Evolutionary conservation across 2,888 invertebrate species (phyloP), one percentile per base, ranked within the genome.

Genomic region (Furcula furcula): DNA sequence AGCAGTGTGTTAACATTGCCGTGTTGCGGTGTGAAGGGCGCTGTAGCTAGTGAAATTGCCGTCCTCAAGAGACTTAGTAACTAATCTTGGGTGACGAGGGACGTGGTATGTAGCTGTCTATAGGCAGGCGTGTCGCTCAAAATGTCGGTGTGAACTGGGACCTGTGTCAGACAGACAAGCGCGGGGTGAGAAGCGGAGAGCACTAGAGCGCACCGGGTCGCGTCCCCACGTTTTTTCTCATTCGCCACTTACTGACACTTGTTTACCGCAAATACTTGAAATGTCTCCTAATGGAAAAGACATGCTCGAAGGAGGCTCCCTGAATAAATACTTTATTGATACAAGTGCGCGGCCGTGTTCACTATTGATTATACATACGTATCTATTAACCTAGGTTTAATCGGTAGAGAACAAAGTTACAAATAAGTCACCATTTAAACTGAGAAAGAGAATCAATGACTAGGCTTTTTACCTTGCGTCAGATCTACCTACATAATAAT

Each of bases 261-360:
- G 77, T 75, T 61, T 69, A 76, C 86, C 82, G 78, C 87, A 86
- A 86, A 85, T 79, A 85, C 83, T 85, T 67, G 68, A 81, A 65
- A 67, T 71, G 82, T 78, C 74, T 74, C 76, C 82, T 87, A 88
- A 88, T 88, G 87, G 87, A 88, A 88, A 86, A 88, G 77, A 87
- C 86, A 83, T 88, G 87, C 87, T 87, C 78, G 62, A 64, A 59
- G 63, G 71, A 69, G 70, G 68, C 71, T 47, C 63, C 70, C 77
- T 78, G 82, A 65, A 77, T 87, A 86, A 87, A 87, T 87, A 86
- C 87, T 86, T 87, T 84, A 87, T 82, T 72, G 82, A 64, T 70
- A 83, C 85, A 75, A 86, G 85, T 74, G 76, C 76, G 60, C 49
- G 66, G 63, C 61, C 71, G 58, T 76, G 74, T 69, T 64, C 62